Conservation (phyloP, 2,888 invertebrate species). For the Myopa tessellatipennis region DNA sequence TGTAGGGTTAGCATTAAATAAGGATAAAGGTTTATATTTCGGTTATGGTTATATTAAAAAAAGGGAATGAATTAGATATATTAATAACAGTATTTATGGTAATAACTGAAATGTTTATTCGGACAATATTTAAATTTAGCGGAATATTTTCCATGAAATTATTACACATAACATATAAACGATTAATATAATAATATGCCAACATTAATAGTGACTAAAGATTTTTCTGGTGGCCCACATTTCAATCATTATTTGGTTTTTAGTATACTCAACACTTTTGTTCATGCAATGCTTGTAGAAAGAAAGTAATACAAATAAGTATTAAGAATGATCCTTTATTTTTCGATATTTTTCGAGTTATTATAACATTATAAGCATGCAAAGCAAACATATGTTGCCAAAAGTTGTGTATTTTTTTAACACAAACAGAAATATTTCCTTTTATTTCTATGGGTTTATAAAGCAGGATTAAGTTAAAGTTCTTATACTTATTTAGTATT, state of each 20-base stretch:
- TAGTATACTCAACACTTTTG: background rate
- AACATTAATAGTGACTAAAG: background rate
- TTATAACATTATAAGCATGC: background rate
- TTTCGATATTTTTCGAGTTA: background rate
- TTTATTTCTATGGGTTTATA: background rate
- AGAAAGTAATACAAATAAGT: background rate
- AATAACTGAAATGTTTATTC: background rate
- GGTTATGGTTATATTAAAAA: constrained; percentile 27
- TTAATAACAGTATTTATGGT: background rate
- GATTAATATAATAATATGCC: too few relatives aligned
- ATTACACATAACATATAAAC: too few relatives aligned
- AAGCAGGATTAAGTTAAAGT: background rate
- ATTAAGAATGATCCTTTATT: background rate
- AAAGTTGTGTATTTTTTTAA: background rate
- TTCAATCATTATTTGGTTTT: background rate
- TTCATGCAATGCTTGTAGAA: background rate
- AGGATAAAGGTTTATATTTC: constrained; percentile 36
- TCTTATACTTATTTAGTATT: background rate
- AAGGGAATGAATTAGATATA: background rate
- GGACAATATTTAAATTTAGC: background rate
- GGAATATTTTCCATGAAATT: too few relatives aligned
- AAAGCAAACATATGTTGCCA: background rate
- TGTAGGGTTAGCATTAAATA: constrained; percentile 35
- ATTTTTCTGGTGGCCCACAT: background rate
- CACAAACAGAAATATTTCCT: background rate